Base-by-base conservation (phyloP, 2,888 invertebrate species). In the Drosophila pegasa region DNA sequence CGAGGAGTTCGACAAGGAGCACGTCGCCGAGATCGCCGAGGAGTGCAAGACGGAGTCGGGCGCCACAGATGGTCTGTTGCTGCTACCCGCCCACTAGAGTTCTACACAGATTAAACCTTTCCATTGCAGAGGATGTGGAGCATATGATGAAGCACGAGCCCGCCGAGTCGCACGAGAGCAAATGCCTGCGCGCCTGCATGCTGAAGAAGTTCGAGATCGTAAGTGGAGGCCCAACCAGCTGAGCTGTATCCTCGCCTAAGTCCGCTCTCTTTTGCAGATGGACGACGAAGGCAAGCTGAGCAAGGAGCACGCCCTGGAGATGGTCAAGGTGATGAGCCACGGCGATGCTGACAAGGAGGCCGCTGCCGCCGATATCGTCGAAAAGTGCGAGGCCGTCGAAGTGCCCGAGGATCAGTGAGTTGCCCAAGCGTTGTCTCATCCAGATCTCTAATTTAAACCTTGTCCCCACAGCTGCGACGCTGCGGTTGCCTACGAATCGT, bases 381-480 rank as follows among this genome's bases (percentile, higher is more conserved):
- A 80, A 2, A 73, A 70, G 0, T 92, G 91, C 47, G 79, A 62
- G n/a, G 68, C 16, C 27, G 69, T 87, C 25, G 83, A 88, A n/a
- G 83, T 83, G 37, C 71, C 90, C n/a, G 90, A 87, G 20, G 91
- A 91, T 78, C 89, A 89, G 91, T 91, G 71, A 88, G 91, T 76
- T 20, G 8, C 2, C n/a, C 10, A 27, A 3, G 1, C n/a, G 12
- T 18, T 8, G 29, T 3, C 7, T 16, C 2, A 0, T 7, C 2
- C 1, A n/a, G 2, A 27, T 22, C 9, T 12, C 18, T 38, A 16
- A 57, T 33, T 16, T 7, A n/a, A n/a, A n/a, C n/a, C n/a, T n/a
- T n/a, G n/a, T n/a, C n/a, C n/a, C n/a, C n/a, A n/a, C n/a, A 65
- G 91, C 27, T 91, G 91, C 37, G 92, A 91, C 20, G 90, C 91